Percentiles rank a stretch among this genome's conserved stretches.
Conservation (phyloP, 2,888 invertebrate genomes). For the Mesorhabditis spiculigera region DNA sequence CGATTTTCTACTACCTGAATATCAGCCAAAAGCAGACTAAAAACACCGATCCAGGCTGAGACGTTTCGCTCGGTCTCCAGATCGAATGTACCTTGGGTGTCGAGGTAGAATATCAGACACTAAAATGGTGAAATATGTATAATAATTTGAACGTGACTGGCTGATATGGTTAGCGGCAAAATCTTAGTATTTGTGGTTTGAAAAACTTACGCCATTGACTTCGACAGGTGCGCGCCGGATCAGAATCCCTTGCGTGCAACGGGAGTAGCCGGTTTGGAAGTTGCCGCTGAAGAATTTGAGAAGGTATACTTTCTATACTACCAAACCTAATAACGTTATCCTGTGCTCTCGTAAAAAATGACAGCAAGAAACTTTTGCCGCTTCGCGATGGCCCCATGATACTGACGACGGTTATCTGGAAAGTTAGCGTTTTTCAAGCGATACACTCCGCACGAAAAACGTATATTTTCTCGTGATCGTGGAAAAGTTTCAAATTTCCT, state of each 20-base stretch:
- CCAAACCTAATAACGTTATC: neutral
- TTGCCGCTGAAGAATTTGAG: neutral
- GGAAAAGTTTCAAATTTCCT: neutral
- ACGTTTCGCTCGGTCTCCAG: no score
- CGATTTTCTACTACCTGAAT: no score
- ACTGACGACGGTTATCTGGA: neutral
- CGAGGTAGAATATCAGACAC: no score
- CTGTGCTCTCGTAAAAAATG: neutral
- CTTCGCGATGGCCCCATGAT: neutral
- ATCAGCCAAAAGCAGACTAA: no score
- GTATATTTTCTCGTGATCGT: no score
- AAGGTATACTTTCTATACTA: neutral
- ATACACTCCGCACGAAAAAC: no score
- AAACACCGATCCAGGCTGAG: no score
- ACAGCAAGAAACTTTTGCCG: conserved; percentile 1
- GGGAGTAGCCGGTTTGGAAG: neutral
- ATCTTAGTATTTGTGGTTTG: neutral
- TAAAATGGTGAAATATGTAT: no score
- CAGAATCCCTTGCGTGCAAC: neutral
- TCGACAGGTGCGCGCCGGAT: neutral
- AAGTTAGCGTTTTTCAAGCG: no score
- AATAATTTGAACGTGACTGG: no score
- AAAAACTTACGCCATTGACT: neutral
- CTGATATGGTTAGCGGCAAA: no score
- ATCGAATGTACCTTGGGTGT: no score